These are phyloP conservation scores for Pyrrhosoma nymphula DNA, from an alignment of 2,888 invertebrate genomes.

Conservation along the genomic window DNA sequence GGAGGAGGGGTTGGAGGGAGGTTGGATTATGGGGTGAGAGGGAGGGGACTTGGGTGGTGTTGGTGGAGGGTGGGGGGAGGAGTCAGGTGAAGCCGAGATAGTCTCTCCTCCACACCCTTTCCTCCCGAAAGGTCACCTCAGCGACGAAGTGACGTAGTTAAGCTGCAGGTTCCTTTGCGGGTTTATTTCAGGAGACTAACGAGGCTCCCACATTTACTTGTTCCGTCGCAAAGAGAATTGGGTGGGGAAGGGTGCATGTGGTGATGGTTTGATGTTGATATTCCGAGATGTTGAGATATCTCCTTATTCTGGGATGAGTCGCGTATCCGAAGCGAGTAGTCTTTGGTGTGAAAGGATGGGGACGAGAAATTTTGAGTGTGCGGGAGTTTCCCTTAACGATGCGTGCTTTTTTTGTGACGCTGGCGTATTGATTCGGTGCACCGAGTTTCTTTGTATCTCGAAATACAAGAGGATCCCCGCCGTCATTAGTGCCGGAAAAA, in stretches of 20 bases:
- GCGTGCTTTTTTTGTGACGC: background rate
- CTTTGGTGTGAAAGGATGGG: background rate
- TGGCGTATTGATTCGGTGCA: background rate
- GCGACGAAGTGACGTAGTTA: conserved; percentile 28
- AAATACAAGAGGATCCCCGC: background rate
- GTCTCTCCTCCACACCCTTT: background rate
- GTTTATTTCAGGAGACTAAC: conserved; percentile 13
- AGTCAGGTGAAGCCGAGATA: background rate
- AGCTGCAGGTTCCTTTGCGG: conserved; percentile 26
- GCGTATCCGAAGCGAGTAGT: background rate
- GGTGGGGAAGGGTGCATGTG: background rate
- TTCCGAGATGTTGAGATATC: background rate
- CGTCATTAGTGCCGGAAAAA: background rate
- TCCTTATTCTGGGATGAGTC: background rate
- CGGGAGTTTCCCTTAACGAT: background rate
- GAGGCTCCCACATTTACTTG: conserved; percentile 9
- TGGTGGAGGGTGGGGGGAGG: background rate
- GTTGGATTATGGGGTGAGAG: background rate
- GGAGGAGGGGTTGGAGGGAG: background rate
- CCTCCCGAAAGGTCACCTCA: background rate
- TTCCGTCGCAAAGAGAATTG: background rate
- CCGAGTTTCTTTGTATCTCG: background rate
- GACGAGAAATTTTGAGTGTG: background rate
- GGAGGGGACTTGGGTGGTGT: background rate
- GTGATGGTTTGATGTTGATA: background rate